Conservation (phyloP, 2,888 invertebrate species). For the Hoplodrina blanda region DNA sequence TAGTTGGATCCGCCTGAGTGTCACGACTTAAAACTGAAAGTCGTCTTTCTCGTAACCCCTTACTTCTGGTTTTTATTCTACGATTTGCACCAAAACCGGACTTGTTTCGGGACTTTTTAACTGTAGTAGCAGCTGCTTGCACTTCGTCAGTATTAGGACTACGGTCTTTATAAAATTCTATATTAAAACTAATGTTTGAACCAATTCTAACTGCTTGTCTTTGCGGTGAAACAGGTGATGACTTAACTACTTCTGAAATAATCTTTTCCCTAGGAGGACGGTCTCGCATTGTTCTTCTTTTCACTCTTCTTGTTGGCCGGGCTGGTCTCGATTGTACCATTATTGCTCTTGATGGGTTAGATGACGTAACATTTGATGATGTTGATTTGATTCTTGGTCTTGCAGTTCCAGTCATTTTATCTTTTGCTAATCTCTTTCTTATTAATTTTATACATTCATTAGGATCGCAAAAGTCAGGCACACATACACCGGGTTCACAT, state of each 20-base stretch:
- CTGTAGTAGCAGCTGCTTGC: slow-evolving; percentile 27
- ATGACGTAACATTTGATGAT: slow-evolving; percentile 48
- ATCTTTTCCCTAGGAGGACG: slow-evolving; percentile 11
- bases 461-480: slow-evolving; percentile 68
- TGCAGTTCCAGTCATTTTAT: slow-evolving; percentile 50
- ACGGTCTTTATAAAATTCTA: slow-evolving; percentile 71
- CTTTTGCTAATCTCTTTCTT: slow-evolving; percentile 59
- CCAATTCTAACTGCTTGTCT: slow-evolving; percentile 64
- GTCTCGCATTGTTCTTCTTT: background rate
- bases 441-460: slow-evolving; percentile 68
- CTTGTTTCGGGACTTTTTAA: slow-evolving; percentile 1
- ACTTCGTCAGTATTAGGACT: background rate
- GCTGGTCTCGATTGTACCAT: slow-evolving; percentile 34
- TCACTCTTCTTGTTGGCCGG: slow-evolving; percentile 4
- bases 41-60: slow-evolving; percentile 19
- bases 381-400: slow-evolving; percentile 46
- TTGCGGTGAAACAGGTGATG: background rate
- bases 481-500: slow-evolving; percentile 72
- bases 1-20: slow-evolving; percentile 39
- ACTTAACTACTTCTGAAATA: background rate
- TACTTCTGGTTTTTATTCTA: slow-evolving; percentile 20
- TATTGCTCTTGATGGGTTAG: slow-evolving; percentile 43
- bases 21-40: slow-evolving; percentile 13
- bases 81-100: slow-evolving; percentile 24
- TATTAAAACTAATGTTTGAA: slow-evolving; percentile 68